These are phyloP conservation scores for Lindbergichthys nudifrons DNA, from an alignment of 2,797 vertebrate genomes.

Conservation along the genomic window DNA sequence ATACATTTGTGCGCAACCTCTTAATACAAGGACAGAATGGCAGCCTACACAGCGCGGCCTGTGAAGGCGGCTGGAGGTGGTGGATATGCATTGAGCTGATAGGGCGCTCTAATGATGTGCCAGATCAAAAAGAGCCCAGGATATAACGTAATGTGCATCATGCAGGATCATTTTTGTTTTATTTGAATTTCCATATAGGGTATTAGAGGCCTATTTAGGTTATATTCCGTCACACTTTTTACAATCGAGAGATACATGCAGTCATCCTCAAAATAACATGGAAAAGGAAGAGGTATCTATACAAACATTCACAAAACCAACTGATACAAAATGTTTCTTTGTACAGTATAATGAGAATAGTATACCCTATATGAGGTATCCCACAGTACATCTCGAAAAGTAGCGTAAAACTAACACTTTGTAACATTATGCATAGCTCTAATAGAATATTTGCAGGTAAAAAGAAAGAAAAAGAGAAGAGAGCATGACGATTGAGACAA, in stretches of 20 bases:
- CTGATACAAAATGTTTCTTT: not conserved
- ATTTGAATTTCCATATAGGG: slow-evolving; percentile 1
- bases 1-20: slow-evolving; percentile 43
- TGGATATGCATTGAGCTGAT: slow-evolving; percentile 27
- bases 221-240: not conserved
- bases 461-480: no score
- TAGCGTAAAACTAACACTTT: no score
- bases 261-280: not conserved
- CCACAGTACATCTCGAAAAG: no score
- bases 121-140: slow-evolving; percentile 29
- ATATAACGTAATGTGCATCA: not conserved
- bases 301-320: not conserved
- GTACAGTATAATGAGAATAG: no score
- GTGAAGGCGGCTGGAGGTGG: slow-evolving; percentile 28
- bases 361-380: no score
- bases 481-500: no score
- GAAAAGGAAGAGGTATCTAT: not conserved
- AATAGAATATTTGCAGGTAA: no score
- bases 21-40: slow-evolving; percentile 44
- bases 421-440: no score
- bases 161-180: slow-evolving; percentile 21
- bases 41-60: slow-evolving; percentile 32
- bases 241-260: not conserved
- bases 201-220: not conserved
- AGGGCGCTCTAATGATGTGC: slow-evolving; percentile 5